Percentiles rank a stretch among this genome's conserved stretches.
These are phyloP conservation scores for Vidua chalybeata DNA, from an alignment of 2,113 vertebrate species.

Conservation along the genomic window DNA sequence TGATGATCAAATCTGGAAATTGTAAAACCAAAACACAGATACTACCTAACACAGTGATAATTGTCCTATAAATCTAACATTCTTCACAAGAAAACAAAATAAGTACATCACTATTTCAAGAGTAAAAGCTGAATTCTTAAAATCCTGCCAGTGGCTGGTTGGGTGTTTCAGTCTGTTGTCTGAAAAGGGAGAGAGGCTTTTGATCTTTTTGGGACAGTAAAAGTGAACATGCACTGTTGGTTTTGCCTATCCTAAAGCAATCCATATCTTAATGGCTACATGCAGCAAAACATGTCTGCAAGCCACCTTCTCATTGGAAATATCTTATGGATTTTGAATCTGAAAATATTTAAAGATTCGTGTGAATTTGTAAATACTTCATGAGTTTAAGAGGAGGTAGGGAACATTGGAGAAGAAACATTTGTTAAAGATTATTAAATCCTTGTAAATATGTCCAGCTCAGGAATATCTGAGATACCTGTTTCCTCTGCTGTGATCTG, in stretches of 20 bases:
- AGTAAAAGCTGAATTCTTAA: background rate
- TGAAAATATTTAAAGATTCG: background rate
- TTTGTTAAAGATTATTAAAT: background rate
- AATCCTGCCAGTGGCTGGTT: background rate
- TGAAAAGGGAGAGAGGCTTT: background rate
- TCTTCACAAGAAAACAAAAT: background rate
- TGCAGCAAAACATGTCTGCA: background rate
- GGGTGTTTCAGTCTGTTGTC: background rate
- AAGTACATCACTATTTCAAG: background rate
- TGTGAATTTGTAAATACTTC: background rate
- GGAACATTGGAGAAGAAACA: background rate
- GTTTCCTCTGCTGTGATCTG: background rate
- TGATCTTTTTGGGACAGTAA: background rate
- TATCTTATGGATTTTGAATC: background rate
- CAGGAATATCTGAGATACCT: background rate
- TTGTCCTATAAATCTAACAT: background rate
- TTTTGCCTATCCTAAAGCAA: background rate
- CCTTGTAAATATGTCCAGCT: background rate
- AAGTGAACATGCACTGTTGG: background rate
- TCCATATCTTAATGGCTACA: background rate
- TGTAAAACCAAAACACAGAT: background rate
- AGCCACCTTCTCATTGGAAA: background rate
- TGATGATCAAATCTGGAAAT: background rate
- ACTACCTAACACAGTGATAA: background rate
- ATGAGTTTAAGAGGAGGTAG: background rate